Evolutionary conservation across 2,888 invertebrate genomes (phyloP), one percentile per base, ranked within the genome.

Genomic region (Harpagoxenus sublaevis): DNA sequence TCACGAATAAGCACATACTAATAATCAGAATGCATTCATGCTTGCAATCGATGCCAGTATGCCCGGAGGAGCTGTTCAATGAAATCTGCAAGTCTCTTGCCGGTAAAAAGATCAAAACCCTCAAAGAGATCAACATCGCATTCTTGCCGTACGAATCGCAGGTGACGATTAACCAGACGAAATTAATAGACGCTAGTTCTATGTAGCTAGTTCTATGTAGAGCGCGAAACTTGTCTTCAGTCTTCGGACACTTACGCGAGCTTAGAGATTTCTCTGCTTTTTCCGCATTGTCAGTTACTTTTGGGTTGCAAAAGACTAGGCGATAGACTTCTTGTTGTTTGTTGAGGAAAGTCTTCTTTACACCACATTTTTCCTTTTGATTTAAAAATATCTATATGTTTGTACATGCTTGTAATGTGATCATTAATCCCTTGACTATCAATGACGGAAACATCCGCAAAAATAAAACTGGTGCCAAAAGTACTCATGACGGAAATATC

Each of bases 101-200:
- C 91, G 98, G 98, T 95, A 97, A 98, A 96, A 98, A 98, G 96
- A 98, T 99, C 95, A 99, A 98, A 97, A 99, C 99, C 88, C 96
- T 99, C 95, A 99, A 99, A 97, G 99, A 99, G 96, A 99, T 99
- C 97, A 99, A 99, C 97, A 99, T 99, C 96, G 99, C 99, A 95
- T 99, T 99, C 96, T 97, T 99, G 95, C 99, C 99, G 89, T 99
- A 99, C 96, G 99, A 99, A 96, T 97, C 98, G 94, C 99, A 99
- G 98, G 99, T 99, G 96, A 96, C 91, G 89, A 92, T 88, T 53
- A 79, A 81, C 39, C 75, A 84, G 85, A 85, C 84, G 63, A 65
- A 84, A 84, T 45, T 84, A 74, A 73, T 89, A 87, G 83, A 60
- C 45, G 73, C 74, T 87, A 90, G 73, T 70, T 23, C 23, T 23